These are phyloP conservation scores for Nebria ingens DNA, from an alignment of 1,140 invertebrate species.

Conservation along the genomic window DNA sequence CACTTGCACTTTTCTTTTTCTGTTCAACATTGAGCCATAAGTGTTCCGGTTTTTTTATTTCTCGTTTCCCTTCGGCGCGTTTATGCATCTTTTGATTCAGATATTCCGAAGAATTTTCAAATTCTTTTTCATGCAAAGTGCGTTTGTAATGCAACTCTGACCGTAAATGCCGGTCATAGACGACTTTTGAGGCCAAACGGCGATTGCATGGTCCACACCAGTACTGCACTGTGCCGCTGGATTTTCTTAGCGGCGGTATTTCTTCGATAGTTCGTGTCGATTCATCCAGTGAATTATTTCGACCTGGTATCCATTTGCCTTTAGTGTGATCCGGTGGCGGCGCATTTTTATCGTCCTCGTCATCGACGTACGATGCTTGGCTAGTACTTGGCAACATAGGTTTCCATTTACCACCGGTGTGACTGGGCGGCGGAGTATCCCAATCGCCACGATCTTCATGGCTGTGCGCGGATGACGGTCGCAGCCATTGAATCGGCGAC, in stretches of 20 bases:
- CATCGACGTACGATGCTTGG: conserved; percentile 28
- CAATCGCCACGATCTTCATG: conserved; percentile 32
- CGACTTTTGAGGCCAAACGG: conserved; percentile 53
- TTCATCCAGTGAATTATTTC: conserved; percentile 34
- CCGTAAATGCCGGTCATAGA: conserved; percentile 64
- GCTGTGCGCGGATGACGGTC: conserved; percentile 33
- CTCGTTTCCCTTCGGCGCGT: conserved; percentile 29
- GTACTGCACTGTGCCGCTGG: conserved; percentile 46
- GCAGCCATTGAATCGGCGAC: conserved; percentile 19
- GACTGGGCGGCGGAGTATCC: conserved; percentile 24
- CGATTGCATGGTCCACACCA: conserved; percentile 72
- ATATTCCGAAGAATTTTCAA: conserved; percentile 40
- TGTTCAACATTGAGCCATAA: conserved; percentile 18
- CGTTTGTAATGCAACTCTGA: conserved; percentile 61
- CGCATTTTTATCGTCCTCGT: conserved; percentile 40
- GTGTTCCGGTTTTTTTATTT: conserved; percentile 14
- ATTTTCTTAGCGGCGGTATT: conserved; percentile 25
- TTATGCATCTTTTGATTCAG: conserved; percentile 28
- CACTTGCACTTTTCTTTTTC: conserved; percentile 21
- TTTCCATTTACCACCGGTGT: conserved; percentile 38
- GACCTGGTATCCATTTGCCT: conserved; percentile 67
- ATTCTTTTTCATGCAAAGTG: conserved; percentile 51
- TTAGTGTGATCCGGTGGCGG: conserved; percentile 58
- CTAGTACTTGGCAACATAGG: conserved; percentile 26
- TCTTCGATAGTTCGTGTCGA: conserved; percentile 3